phyloP scores from a whole-genome alignment of 2,113 vertebrate species.

The Peromyscus leucopus region DNA sequence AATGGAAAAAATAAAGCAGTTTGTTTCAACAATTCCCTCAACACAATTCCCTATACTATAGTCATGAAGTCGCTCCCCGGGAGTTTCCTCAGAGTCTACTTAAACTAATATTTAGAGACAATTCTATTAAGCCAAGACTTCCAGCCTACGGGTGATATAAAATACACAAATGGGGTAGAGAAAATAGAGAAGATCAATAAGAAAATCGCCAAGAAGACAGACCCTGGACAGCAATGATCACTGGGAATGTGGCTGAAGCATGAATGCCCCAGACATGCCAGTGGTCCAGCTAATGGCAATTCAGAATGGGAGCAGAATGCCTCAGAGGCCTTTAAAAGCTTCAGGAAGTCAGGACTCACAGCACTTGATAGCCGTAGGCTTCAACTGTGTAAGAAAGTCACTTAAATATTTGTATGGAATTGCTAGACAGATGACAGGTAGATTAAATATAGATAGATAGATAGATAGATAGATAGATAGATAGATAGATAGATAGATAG shows the following conservation, averaged over 20 bases:
- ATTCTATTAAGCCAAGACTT: constrained; percentile 60
- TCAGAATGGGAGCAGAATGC: neutral
- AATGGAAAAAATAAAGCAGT: constrained; percentile 33
- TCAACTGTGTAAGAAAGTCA: neutral
- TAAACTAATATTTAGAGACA: constrained; percentile 59
- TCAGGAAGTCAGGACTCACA: neutral
- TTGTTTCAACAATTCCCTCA: constrained; percentile 49
- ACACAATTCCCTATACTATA: neutral
- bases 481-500: neutral
- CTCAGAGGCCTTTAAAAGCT: neutral
- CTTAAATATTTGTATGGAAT: neutral
- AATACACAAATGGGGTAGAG: constrained; percentile 39
- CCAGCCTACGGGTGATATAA: neutral
- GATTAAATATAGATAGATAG: neutral
- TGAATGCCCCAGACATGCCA: neutral
- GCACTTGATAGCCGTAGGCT: constrained; percentile 4
- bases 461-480: neutral
- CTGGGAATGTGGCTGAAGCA: neutral
- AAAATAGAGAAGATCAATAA: neutral
- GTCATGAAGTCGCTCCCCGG: neutral
- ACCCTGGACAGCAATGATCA: neutral
- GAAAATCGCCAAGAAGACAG: neutral
- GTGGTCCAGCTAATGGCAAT: neutral
- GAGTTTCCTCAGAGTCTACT: constrained; percentile 39
- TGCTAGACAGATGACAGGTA: neutral